phyloP scores from a whole-genome alignment of 2,113 vertebrate genomes.

The Dissostichus mawsoni region DNA sequence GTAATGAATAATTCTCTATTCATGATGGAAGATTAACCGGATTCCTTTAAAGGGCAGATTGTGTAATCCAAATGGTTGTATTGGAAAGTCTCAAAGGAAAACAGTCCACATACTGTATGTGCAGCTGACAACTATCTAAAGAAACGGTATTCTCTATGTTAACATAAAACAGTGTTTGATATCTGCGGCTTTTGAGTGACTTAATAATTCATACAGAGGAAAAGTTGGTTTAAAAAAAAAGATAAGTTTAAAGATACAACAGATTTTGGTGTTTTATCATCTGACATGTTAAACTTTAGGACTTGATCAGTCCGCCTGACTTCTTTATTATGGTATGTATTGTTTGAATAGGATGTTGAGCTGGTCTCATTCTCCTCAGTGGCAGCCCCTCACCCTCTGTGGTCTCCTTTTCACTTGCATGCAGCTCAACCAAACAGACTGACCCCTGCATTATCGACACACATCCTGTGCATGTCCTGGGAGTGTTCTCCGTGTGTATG shows the following conservation, averaged over 20 bases:
- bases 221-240: slow-evolving; percentile 18
- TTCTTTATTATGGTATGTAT: slow-evolving; percentile 18
- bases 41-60: background rate
- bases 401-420: slow-evolving; percentile 81
- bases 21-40: background rate
- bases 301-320: slow-evolving; percentile 26
- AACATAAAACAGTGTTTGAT: slow-evolving; percentile 20
- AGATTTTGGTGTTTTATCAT: slow-evolving; percentile 3
- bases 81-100: slow-evolving; percentile 4
- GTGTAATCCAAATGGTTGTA: background rate
- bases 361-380: slow-evolving; percentile 43
- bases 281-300: background rate
- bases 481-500: slow-evolving; percentile 87
- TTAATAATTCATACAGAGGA: slow-evolving; percentile 36
- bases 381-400: slow-evolving; percentile 36
- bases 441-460: slow-evolving; percentile 80
- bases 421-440: slow-evolving; percentile 77
- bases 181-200: slow-evolving; percentile 27
- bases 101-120: background rate
- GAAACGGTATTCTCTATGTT: slow-evolving; percentile 17
- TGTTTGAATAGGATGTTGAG: slow-evolving; percentile 40
- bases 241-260: slow-evolving; percentile 7
- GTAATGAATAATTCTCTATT: background rate
- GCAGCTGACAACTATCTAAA: background rate
- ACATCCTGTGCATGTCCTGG: slow-evolving; percentile 83